Percentiles rank a stretch among this genome's conserved stretches.
Conservation (phyloP, 2,113 vertebrate genomes). For the Lipotes vexillifer region DNA sequence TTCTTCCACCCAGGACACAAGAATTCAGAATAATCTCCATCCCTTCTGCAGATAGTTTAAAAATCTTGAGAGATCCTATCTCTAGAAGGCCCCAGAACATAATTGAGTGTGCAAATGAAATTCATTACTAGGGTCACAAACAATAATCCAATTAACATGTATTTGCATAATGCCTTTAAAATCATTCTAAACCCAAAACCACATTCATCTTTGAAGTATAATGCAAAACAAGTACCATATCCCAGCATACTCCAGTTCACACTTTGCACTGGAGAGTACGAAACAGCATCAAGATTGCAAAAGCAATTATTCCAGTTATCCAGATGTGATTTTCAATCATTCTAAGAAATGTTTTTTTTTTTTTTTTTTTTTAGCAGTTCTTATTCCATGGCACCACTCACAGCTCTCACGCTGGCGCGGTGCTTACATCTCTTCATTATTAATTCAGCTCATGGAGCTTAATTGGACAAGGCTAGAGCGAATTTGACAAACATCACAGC, state of each 20-base stretch:
- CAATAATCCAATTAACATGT: constrained; percentile 72
- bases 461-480: constrained; percentile 90
- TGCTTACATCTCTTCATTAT: constrained; percentile 84
- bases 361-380: constrained; percentile 69
- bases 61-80: background rate
- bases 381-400: constrained; percentile 75
- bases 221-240: constrained; percentile 48
- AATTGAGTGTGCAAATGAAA: constrained; percentile 48
- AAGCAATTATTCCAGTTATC: constrained; percentile 82
- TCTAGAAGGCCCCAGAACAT: constrained; percentile 45
- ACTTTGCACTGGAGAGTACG: constrained; percentile 70
- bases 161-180: constrained; percentile 71
- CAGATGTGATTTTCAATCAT: constrained; percentile 82
- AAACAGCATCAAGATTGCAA: constrained; percentile 77
- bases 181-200: constrained; percentile 66
- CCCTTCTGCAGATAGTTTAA: background rate
- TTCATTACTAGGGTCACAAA: constrained; percentile 62
- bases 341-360: constrained; percentile 46
- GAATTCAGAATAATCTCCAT: constrained; percentile 14
- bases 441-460: constrained; percentile 90
- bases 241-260: constrained; percentile 52
- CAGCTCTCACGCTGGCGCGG: constrained; percentile 78
- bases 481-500: constrained; percentile 93
- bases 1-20: background rate
- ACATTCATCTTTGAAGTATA: constrained; percentile 59